Base-by-base conservation (phyloP, 2,113 vertebrate genomes). In the Rattus rattus region DNA sequence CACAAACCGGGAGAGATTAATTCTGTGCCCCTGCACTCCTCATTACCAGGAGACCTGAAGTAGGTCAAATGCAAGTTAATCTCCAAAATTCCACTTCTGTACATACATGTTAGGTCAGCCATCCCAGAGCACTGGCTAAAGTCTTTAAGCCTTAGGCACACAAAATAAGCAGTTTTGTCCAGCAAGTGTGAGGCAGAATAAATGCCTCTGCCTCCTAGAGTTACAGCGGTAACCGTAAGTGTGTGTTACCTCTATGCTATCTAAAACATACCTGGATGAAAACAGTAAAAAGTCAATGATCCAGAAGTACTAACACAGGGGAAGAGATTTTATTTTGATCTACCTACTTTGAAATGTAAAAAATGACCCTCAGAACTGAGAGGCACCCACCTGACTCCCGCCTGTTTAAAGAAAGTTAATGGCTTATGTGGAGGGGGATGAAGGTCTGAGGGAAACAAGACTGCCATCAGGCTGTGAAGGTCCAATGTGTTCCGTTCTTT, bases 51-150 rank as follows among this genome's bases (percentile, higher is more conserved):
- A 98, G 98, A 99, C 98, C 98, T 98, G 97, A 98, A 99, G 98
- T 98, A 99, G 99, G 99, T 99, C 99, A 99, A 99, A 99, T 97
- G 97, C 98, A 99, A 99, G 98, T 99, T 99, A 99, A 99, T 99
- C 99, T 99, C 98, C 98, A 98, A 98, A 99, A 99, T 99, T 99
- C 98, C 98, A 99, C 98, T 98, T 98, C 96, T 98, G 98, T 98
- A 98, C 98, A 98, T 9, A 96, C 98, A 98, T 98, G 97, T 98
- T 98, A 98, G 98, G 95, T 96, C 96, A 98, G 97, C 90, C 98
- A 97, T 98, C 98, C 94, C 95, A 97, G 97, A 90, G 96, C 97
- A 96, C 97, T 47, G 80, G 97, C 96, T 98, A 98, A 98, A 94
- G 95, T 98, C 98, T 98, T 96, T 95, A 98, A 98, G 98, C 97